Evolutionary conservation across 2,797 vertebrate species (phyloP).

Genomic region (Lophotriccus pileatus): DNA sequence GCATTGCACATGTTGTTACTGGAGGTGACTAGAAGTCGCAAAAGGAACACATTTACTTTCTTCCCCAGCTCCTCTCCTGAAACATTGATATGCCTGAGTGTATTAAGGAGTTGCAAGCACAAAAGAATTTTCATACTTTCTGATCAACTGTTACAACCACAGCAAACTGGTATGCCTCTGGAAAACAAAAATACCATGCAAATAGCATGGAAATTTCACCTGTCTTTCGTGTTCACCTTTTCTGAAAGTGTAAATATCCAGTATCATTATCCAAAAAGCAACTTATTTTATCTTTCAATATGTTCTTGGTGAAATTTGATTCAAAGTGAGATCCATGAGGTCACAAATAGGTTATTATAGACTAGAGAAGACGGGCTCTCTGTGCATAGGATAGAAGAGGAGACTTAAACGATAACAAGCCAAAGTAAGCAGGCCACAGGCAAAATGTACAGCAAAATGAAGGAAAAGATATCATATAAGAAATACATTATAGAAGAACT

Average conservation of each 20-base stretch:
- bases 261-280: neutral
- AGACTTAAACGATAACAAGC: neutral
- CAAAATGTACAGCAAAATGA: neutral
- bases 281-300: neutral
- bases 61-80: neutral
- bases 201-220: neutral
- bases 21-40: accelerated
- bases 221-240: neutral
- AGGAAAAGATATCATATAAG: neutral
- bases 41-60: neutral
- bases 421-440: neutral
- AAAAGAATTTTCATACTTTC: neutral
- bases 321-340: neutral
- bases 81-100: accelerated
- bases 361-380: neutral
- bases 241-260: neutral
- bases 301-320: neutral
- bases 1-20: neutral
- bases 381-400: neutral
- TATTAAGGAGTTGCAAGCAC: neutral
- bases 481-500: neutral
- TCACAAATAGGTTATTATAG: neutral
- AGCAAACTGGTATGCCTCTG: neutral
- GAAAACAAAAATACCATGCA: neutral
- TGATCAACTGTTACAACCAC: neutral